phyloP scores from a whole-genome alignment of 2,888 invertebrate species.

The Erebia aethiops region DNA sequence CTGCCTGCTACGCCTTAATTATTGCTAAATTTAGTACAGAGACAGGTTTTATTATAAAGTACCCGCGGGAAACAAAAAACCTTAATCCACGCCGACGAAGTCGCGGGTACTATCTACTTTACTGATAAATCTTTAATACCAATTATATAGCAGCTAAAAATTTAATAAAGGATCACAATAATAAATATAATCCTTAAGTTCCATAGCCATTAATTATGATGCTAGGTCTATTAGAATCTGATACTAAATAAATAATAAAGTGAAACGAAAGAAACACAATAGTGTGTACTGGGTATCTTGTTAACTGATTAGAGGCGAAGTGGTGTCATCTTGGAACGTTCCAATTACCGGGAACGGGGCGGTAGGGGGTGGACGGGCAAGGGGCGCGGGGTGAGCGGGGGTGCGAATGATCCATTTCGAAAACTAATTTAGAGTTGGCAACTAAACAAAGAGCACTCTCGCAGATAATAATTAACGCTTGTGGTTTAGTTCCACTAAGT shows the following conservation, averaged over 20 bases:
- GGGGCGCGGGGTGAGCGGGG: slow-evolving; percentile 59
- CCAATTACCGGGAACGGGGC: slow-evolving; percentile 75
- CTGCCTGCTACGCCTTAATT: no score
- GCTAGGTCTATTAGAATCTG: background rate
- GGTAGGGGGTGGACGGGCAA: slow-evolving; percentile 52
- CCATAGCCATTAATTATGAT: background rate
- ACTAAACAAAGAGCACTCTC: slow-evolving; percentile 83
- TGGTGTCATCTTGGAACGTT: slow-evolving; percentile 82
- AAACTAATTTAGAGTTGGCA: slow-evolving; percentile 84
- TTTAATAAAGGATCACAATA: no score
- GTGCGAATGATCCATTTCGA: slow-evolving; percentile 84
- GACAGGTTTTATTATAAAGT: no score
- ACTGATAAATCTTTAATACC: no score
- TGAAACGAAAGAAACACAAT: slow-evolving; percentile 57
- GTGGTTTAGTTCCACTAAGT: slow-evolving; percentile 81
- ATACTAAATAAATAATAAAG: slow-evolving; percentile 16
- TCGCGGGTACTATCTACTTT: no score
- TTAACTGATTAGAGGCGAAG: slow-evolving; percentile 81
- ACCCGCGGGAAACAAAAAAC: no score
- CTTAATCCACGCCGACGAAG: no score
- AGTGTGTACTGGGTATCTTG: slow-evolving; percentile 73
- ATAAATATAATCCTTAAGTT: background rate
- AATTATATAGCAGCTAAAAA: no score
- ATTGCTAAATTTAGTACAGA: no score
- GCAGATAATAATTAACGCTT: slow-evolving; percentile 83